A percentile compares a stretch with the other conserved stretches of the same genome.
Evolutionary conservation across 2,797 vertebrate species (phyloP).

Genomic region (Eulemur rubriventer): DNA sequence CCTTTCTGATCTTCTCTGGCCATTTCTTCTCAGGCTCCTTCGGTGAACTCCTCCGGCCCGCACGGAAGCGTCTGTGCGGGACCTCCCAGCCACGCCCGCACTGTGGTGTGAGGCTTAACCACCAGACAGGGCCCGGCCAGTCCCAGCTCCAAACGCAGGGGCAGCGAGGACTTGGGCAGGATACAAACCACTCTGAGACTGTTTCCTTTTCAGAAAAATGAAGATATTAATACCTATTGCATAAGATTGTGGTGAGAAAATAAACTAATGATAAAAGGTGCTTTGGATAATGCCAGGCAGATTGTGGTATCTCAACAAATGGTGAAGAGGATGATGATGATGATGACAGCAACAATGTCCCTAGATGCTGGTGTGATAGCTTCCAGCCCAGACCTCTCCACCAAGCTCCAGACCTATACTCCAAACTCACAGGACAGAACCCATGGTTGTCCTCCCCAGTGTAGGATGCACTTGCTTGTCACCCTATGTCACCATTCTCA

Average conservation of each 20-base stretch:
- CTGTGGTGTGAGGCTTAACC: accelerated
- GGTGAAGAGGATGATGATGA: not conserved
- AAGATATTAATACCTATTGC: not conserved
- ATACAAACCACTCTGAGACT: not conserved
- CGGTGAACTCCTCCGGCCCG: not conserved
- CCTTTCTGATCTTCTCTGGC: no score
- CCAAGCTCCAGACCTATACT: no score
- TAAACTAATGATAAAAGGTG: not conserved
- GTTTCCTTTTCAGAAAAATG: not conserved
- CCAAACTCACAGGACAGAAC: not conserved
- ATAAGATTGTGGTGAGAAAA: not conserved
- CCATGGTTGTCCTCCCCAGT: not conserved
- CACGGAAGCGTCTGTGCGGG: accelerated
- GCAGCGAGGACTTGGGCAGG: not conserved
- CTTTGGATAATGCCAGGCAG: not conserved
- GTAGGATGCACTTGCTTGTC: not conserved
- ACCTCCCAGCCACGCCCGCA: not conserved
- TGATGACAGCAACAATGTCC: not conserved
- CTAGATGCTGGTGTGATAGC: no score
- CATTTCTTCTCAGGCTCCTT: not conserved
- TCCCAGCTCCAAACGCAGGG: not conserved
- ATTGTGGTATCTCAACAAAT: not conserved
- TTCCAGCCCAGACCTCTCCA: not conserved
- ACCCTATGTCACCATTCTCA: not conserved
- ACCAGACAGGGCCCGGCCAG: no score